Base-by-base conservation (phyloP, 2,113 vertebrate species). In the Corythoichthys haematopterus region DNA sequence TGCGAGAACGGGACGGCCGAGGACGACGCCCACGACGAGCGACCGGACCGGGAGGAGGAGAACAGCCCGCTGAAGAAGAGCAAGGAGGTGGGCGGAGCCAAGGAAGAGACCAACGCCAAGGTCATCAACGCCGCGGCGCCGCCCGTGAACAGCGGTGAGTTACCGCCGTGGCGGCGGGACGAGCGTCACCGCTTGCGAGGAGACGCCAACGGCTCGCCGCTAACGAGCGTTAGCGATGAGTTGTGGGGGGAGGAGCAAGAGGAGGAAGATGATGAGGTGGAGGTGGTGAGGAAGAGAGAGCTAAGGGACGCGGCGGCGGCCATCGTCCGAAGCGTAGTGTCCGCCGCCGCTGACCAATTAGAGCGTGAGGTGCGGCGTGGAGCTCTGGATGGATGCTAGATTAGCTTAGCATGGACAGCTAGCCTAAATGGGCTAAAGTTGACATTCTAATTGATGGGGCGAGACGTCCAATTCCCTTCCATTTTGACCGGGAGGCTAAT, bases 71-170 rank as follows among this genome's bases (percentile, higher is more conserved):
- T 85, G 64, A 90, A 87, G 79, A 90, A 87, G 82, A 75, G n/a
- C 82, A 89, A 88, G 74, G 88, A 90, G 60, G 76, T 67, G 0
- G 84, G 60, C 56, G 85, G 78, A n/a, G 69, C 80, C 4, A 90
- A 91, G 76, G 87, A 88, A 11, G 84, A 84, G 68, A 85, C 81
- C 81, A 91, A 87, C 81, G 71, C 84, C 76, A 89, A 84, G 91
- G 91, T 83, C 84, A 88, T 84, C 88, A 90, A 84, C 77, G 68
- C 76, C 67, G 87, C 88, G 40, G 80, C 85, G 52, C 82, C 55
- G 14, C 33, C 87, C 33, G 84, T 86, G 82, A 88, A 90, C 90
- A 93, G 90, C 78, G 91, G 91, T 92, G 91, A 92, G 91, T 91
- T 75, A 83, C 75, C 79, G 71, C 74, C 3, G 73, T 68, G 65